Percentiles rank a stretch among this genome's conserved stretches.
These are phyloP conservation scores for Meloe dianella DNA, from an alignment of 2,888 invertebrate genomes.

Conservation along the genomic window DNA sequence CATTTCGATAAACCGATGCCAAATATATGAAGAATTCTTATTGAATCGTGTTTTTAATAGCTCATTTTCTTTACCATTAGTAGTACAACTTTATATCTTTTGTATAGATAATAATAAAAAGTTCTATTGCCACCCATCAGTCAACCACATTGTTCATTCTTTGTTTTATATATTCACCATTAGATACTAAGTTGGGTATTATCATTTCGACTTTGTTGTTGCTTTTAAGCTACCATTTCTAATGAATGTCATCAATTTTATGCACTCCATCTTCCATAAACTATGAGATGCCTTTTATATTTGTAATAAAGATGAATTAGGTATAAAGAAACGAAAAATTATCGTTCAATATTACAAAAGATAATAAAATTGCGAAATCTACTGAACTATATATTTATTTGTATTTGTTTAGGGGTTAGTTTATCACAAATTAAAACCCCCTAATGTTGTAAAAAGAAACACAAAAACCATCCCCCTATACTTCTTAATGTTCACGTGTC, in stretches of 20 bases:
- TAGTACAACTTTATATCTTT: neutral
- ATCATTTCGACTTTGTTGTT: neutral
- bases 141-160: neutral
- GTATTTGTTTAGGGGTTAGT: constrained; percentile 12
- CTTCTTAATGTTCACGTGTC: neutral
- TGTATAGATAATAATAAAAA: neutral
- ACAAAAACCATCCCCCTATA: neutral
- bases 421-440: constrained; percentile 33
- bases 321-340: neutral
- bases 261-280: constrained; percentile 1
- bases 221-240: constrained; percentile 15
- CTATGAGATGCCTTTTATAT: too few relatives aligned
- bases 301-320: constrained; percentile 19
- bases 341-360: neutral
- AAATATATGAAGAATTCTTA: neutral
- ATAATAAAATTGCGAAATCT: constrained; percentile 9
- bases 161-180: neutral
- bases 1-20: neutral
- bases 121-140: neutral
- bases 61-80: constrained; percentile 44
- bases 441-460: constrained; percentile 23
- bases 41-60: constrained; percentile 35
- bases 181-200: neutral
- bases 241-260: constrained; percentile 28
- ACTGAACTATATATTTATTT: neutral